Evolutionary conservation across 1,140 invertebrate genomes (phyloP).

Genomic region (Pachypeltis micranthus): DNA sequence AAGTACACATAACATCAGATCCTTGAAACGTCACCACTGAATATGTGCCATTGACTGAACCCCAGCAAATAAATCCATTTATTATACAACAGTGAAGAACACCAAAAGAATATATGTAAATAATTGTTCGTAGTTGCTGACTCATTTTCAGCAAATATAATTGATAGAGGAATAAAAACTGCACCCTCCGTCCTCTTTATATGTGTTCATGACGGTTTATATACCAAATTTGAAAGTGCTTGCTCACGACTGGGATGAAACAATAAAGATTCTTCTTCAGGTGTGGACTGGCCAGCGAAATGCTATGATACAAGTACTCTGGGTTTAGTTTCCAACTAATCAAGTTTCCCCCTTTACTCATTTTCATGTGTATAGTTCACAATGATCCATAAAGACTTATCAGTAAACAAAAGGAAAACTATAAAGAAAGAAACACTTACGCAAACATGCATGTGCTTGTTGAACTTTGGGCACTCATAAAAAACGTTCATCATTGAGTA

Average conservation of each 20-base stretch:
- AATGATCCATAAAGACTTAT: neutral
- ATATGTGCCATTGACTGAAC: neutral
- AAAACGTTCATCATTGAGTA: too few species aligned
- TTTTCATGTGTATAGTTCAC: neutral
- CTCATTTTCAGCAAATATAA: neutral
- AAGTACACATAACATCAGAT: neutral
- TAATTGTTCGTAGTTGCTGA: too few species aligned
- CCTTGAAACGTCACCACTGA: neutral
- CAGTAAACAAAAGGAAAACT: neutral
- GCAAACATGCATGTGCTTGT: neutral
- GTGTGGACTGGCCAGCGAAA: too few species aligned
- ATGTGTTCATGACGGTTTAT: neutral
- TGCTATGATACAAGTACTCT: too few species aligned
- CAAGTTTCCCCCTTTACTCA: too few species aligned
- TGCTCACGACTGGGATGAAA: neutral
- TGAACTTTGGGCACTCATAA: neutral
- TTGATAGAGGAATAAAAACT: neutral
- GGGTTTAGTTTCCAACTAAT: too few species aligned
- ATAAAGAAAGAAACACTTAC: neutral
- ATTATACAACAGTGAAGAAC: neutral
- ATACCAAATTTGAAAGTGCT: neutral
- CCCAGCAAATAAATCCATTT: neutral
- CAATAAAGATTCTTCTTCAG: too few species aligned
- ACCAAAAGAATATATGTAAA: too few species aligned
- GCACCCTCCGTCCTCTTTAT: neutral